Base-by-base conservation (phyloP, 1,140 invertebrate genomes). In the Cecropterus lyciades region DNA sequence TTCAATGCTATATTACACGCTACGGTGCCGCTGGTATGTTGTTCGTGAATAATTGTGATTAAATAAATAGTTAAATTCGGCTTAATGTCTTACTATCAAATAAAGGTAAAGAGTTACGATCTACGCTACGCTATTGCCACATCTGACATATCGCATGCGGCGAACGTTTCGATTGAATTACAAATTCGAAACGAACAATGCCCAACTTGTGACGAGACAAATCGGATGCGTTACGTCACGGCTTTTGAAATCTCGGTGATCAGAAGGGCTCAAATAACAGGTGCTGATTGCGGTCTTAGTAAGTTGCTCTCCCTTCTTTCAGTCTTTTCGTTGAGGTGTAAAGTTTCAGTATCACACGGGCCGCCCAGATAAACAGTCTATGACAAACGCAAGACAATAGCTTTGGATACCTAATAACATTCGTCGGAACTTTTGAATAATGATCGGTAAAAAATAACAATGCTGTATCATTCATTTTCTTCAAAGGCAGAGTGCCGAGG, bases 101-200 rank as follows among this genome's bases (percentile, higher is more conserved):
- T 52, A 15, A 68, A 65, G 42, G 69, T 72, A 73, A 69, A 74
- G 76, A 82, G 73, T 73, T 70, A 78, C 68, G 65, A 70, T 66
- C 64, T 49, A 69, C 60, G 66, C 51, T 42, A 63, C 33, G 55
- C 60, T 67, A 53, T 87, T 87, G 71, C 85, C 69, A 80, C 79
- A 87, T 63, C 75, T 80, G 77, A 80, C 77, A 84, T 80, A 84
- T 80, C 70, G 71, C 78, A 80, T 77, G 77, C 79, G 70, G 79
- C 59, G 73, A 77, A 75, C 80, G 77, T 73, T 82, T 80, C 67
- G 71, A 81, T 85, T 84, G 79, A 81, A 84, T 85, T 83, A 84
- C 79, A 79, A 78, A 83, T 83, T 69, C 43, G 65, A 67, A 75
- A 49, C 69, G 74, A 79, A 88, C 81, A 85, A 85, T 82, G 69